These are phyloP conservation scores for Motacilla alba DNA, from an alignment of 2,113 vertebrate genomes.

Conservation along the genomic window DNA sequence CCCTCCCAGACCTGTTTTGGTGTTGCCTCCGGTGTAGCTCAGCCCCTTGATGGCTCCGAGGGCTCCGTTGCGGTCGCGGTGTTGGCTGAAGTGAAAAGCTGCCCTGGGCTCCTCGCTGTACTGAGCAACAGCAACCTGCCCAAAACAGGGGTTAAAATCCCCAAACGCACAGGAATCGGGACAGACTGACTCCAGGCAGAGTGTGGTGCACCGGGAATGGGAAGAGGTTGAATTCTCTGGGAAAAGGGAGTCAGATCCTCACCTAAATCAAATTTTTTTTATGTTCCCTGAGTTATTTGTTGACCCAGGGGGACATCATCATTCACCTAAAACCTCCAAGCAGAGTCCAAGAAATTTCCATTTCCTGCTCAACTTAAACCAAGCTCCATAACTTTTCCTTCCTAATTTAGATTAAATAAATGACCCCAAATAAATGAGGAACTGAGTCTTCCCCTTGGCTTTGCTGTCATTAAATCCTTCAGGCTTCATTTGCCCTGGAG, in stretches of 20 bases:
- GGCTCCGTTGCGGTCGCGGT: conserved; percentile 79
- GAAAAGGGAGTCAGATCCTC: neutral
- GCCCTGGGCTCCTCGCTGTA: conserved; percentile 85
- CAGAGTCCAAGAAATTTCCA: neutral
- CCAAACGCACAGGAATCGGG: neutral
- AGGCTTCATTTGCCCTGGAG: neutral
- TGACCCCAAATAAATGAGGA: neutral
- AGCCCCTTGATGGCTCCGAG: conserved; percentile 76
- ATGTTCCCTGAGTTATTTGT: neutral
- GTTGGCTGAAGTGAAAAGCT: conserved; percentile 77
- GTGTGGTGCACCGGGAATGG: accelerated
- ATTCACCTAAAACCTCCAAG: neutral
- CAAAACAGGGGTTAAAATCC: neutral
- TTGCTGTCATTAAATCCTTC: neutral
- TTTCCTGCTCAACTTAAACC: neutral
- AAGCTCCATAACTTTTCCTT: accelerated
- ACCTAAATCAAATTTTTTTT: accelerated
- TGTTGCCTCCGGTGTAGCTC: conserved; percentile 84
- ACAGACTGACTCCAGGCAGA: accelerated
- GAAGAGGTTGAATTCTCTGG: neutral
- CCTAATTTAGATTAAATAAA: neutral
- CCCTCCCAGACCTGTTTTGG: conserved; percentile 77
- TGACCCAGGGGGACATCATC: neutral
- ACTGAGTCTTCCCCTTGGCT: neutral
- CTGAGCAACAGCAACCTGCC: conserved; percentile 86